These are phyloP conservation scores for Strongylocentrotus purpuratus DNA, from an alignment of 35 echinoderm and acorn worm species.

Conservation along the genomic window DNA sequence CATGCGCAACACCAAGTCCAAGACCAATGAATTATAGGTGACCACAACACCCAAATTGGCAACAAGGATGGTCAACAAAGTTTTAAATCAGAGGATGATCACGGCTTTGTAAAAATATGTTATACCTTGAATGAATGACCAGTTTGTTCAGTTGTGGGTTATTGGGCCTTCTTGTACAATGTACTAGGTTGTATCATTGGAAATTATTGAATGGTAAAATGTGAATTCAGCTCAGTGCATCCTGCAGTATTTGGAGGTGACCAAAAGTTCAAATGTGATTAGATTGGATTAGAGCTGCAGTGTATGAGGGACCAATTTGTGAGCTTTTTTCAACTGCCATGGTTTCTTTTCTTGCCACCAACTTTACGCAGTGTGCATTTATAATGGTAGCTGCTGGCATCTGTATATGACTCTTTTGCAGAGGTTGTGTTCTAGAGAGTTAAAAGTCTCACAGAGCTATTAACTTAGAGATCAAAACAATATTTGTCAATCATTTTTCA, in stretches of 20 bases:
- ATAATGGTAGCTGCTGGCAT: background rate
- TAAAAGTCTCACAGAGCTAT: background rate
- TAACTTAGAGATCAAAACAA: background rate
- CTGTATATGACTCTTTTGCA: no score
- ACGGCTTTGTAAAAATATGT: background rate
- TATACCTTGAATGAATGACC: background rate
- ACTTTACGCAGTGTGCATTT: background rate
- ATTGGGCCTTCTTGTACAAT: background rate
- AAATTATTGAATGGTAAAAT: background rate
- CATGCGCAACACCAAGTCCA: conserved; percentile 92
- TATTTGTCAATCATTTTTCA: background rate
- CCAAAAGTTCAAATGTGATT: background rate
- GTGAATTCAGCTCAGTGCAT: background rate
- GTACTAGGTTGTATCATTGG: background rate
- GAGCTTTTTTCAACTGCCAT: background rate
- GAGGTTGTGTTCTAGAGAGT: background rate
- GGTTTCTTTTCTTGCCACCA: background rate
- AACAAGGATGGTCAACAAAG: background rate
- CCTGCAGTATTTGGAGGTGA: background rate
- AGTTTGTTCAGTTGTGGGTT: background rate
- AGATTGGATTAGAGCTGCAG: background rate
- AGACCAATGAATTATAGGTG: conserved; percentile 32
- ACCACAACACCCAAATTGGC: background rate
- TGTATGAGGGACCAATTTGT: background rate
- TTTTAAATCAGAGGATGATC: background rate